These are phyloP conservation scores for Tineola bisselliella DNA, from an alignment of 2,888 invertebrate genomes.

Conservation along the genomic window DNA sequence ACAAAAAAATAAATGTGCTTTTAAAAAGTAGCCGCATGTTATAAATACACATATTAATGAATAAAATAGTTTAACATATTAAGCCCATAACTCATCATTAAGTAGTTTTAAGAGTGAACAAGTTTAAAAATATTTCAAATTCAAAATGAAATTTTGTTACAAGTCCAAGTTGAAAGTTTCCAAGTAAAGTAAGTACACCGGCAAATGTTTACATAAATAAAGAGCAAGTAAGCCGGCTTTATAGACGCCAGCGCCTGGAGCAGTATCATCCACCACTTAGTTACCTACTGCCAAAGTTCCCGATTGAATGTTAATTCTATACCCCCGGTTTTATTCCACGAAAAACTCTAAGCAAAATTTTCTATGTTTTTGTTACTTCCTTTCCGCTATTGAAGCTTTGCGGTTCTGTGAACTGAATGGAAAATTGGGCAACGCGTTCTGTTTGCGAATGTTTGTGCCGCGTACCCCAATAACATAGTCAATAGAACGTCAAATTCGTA, in stretches of 20 bases:
- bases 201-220: background rate
- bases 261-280: background rate
- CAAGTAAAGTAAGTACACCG: background rate
- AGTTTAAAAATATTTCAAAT: background rate
- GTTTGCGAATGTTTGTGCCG: constrained; percentile 21
- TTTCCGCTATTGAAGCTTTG: constrained; percentile 13
- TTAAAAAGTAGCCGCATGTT: too few species aligned
- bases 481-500: background rate
- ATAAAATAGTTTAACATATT: too few species aligned
- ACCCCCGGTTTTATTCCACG: background rate
- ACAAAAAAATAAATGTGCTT: too few species aligned
- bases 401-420: constrained; percentile 35
- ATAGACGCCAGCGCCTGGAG: background rate
- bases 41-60: too few species aligned
- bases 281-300: background rate
- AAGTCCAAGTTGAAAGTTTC: background rate
- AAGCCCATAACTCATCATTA: too few species aligned
- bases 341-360: background rate
- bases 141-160: background rate
- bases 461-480: background rate
- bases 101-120: too few species aligned
- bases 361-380: background rate
- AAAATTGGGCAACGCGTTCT: constrained; percentile 34
- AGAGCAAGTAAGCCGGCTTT: background rate
- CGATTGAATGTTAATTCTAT: background rate